phyloP scores from a whole-genome alignment of 2,888 invertebrate species.

The Junonia oenone region DNA sequence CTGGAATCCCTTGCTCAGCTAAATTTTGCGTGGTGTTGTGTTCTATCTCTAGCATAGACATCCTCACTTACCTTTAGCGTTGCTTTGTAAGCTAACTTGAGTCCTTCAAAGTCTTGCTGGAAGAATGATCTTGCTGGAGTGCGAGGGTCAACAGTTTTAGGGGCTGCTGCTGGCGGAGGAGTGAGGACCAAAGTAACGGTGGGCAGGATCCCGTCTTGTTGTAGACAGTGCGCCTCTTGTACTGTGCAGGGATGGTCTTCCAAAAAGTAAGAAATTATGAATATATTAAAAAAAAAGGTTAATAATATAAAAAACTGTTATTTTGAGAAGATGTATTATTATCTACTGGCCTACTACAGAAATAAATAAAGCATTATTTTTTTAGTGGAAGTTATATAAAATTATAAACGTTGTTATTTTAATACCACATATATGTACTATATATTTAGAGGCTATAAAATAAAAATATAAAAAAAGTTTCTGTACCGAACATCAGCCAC shows the following conservation, averaged over 20 bases:
- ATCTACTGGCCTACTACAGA: no score
- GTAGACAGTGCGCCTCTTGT: constrained; percentile 63
- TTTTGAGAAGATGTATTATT: no score
- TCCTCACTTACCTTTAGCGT: constrained; percentile 49
- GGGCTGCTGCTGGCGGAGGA: constrained; percentile 44
- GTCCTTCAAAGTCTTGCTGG: constrained; percentile 62
- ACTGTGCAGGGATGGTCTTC: constrained; percentile 68
- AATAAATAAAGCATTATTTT: no score
- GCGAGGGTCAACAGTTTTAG: constrained; percentile 37
- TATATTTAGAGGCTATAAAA: not conserved
- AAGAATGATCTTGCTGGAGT: constrained; percentile 51
- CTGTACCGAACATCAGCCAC: constrained; percentile 68
- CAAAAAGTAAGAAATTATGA: no score
- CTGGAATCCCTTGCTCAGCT: no score
- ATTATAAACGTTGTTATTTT: no score
- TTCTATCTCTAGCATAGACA: no score
- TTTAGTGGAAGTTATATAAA: not conserved
- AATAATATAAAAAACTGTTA: no score
- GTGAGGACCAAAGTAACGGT: constrained; percentile 53
- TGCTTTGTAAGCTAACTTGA: constrained; percentile 59
- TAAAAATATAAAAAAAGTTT: not conserved
- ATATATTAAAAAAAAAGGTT: no score
- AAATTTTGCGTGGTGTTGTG: no score
- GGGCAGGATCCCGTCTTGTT: constrained; percentile 64
- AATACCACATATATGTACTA: not conserved